Base-by-base conservation (phyloP, 2,797 vertebrate species). In the Trematomus bernacchii region DNA sequence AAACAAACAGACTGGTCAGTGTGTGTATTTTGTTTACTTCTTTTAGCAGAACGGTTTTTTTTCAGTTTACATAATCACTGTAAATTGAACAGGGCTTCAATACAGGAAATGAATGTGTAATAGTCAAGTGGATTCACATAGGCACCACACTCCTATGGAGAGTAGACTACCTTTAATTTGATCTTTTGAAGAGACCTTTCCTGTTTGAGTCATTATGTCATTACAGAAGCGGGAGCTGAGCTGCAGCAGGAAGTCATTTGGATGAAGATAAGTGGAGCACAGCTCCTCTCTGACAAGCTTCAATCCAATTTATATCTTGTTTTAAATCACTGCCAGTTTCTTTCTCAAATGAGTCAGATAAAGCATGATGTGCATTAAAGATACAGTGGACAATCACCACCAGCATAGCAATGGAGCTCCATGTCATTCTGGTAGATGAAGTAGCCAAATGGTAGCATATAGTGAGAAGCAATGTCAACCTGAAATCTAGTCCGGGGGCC, bases 321-420 rank as follows among this genome's bases (percentile, higher is more conserved):
- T 73, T 44, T 50, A 42, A 69, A 74, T 66, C 18, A 4, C 30
- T 59, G 40, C n/a, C 59, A 27, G 18, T 27, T 19, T 42, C 16
- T 50, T 21, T 33, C 63, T 47, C 37, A 59, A 51, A 68, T 64
- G 16, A 61, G 10, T 27, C 40, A 30, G 12, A 61, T 42, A 23
- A 51, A 43, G 30, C 15, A n/a, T 30, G 62, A 47, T 42, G 21
- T 70, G 58, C 15, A 48, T 75, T 16, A 18, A 42, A 23, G 16
- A 60, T 50, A 82, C 16, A 76, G 53, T 3, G 14, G 63, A 51
- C 43, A 53, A 16, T 74, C 73, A 57, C 71, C 70, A 15, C 71
- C 70, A 15, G 54, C 66, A 72, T 69, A 63, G 44, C 37, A 51
- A 27, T 12, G n/a, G 14, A 37, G 33, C 33, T 37, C 33, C 8